phyloP scores from a whole-genome alignment of 2,797 vertebrate genomes.

The Sebastes steindachneri region DNA sequence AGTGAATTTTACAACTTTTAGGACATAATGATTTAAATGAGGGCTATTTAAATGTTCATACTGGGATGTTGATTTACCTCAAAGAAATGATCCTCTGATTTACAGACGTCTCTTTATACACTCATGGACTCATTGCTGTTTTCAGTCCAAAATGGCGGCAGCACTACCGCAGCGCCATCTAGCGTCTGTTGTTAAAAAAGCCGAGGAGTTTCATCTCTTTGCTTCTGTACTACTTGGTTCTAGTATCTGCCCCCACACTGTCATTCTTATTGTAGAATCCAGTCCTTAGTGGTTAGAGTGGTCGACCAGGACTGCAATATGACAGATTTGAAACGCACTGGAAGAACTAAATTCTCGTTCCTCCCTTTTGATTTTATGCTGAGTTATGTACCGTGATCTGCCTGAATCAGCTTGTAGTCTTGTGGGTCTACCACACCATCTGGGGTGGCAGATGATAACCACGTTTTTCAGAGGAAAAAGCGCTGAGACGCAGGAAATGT shows the following conservation, averaged over 20 bases:
- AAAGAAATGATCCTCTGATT: background rate
- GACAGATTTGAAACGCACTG: slow-evolving; percentile 27
- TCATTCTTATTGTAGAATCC: background rate
- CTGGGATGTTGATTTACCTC: no score
- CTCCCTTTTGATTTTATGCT: slow-evolving; percentile 66
- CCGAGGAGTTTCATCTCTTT: background rate
- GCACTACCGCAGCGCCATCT: no score
- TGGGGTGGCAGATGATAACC: slow-evolving; percentile 77
- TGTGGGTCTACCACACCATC: slow-evolving; percentile 75
- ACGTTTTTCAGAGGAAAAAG: slow-evolving; percentile 60
- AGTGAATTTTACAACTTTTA: no score
- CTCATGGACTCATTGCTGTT: background rate
- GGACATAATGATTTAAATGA: no score
- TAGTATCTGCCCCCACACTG: background rate
- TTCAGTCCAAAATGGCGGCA: background rate
- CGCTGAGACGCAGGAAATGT: slow-evolving; percentile 66
- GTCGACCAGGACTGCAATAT: slow-evolving; percentile 8
- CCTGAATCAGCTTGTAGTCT: slow-evolving; percentile 74
- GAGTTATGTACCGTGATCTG: slow-evolving; percentile 60
- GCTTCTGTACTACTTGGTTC: background rate
- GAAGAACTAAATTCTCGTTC: slow-evolving; percentile 34
- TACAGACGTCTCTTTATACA: background rate
- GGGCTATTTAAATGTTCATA: no score
- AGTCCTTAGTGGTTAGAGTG: background rate
- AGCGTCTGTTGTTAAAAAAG: no score